Evolutionary conservation across 2,888 invertebrate species (phyloP).

Genomic region (Platycheirus albimanus): DNA sequence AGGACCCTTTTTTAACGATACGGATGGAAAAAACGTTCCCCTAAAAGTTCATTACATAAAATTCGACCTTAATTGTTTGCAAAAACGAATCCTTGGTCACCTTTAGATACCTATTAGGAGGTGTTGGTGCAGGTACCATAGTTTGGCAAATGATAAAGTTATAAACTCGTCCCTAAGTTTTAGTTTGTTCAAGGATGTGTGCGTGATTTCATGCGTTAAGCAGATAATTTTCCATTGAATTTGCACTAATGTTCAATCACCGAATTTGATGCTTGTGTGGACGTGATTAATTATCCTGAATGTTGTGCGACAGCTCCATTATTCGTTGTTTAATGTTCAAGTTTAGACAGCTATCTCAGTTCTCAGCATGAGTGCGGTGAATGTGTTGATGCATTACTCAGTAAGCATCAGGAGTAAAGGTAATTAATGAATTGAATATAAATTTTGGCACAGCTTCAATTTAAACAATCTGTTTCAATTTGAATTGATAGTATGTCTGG

Average conservation of each 20-base stretch:
- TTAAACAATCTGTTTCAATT: not conserved
- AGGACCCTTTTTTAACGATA: constrained; percentile 19
- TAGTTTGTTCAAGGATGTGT: constrained; percentile 4
- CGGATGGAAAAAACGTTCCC: constrained; percentile 18
- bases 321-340: not conserved
- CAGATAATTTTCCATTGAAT: constrained; percentile 70
- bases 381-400: not conserved
- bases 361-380: not conserved
- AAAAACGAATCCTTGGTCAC: not conserved
- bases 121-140: no score
- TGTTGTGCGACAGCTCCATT: constrained; percentile 6
- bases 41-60: constrained; percentile 1
- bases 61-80: not conserved
- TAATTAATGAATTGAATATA: not conserved
- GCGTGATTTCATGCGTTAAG: constrained; percentile 65
- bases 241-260: constrained; percentile 41
- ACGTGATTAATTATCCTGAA: constrained; percentile 52
- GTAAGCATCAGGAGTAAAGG: not conserved
- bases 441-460: not conserved
- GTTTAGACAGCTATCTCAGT: not conserved
- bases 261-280: constrained; percentile 14
- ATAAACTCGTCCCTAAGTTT: no score
- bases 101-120: no score
- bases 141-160: no score
- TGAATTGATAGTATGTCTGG: no score